These are phyloP conservation scores for Autographa pulchrina DNA, from an alignment of 2,888 invertebrate genomes.

Conservation along the genomic window DNA sequence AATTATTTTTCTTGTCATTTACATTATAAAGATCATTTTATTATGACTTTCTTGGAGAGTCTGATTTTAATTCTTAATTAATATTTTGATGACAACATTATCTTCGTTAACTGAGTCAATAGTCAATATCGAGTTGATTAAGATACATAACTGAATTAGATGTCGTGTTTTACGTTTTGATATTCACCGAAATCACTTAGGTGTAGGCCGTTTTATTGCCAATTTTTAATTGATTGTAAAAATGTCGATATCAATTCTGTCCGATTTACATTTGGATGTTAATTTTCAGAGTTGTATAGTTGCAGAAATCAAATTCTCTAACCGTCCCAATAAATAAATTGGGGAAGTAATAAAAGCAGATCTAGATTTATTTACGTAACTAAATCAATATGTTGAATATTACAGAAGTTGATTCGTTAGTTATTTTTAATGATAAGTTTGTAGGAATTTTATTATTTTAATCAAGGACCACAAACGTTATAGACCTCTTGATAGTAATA, in stretches of 20 bases:
- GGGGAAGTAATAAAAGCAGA: constrained; percentile 38
- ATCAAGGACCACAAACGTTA: constrained; percentile 35
- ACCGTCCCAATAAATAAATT: constrained; percentile 43
- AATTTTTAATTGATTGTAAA: constrained; percentile 24
- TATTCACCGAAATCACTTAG: constrained; percentile 2
- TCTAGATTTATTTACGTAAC: constrained; percentile 38
- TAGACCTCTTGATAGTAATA: constrained; percentile 16
- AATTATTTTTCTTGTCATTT: neutral
- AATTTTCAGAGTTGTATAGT: constrained; percentile 42
- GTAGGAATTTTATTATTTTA: constrained; percentile 49
- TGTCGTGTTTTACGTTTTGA: neutral
- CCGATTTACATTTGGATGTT: constrained; percentile 18
- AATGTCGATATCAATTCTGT: constrained; percentile 14
- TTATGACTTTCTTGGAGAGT: no score
- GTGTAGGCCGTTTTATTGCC: neutral
- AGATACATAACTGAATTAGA: neutral
- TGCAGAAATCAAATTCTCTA: constrained; percentile 28
- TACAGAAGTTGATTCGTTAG: constrained; percentile 38
- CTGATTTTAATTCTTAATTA: neutral
- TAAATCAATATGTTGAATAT: constrained; percentile 35
- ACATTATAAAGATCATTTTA: neutral
- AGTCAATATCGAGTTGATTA: neutral
- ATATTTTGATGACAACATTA: neutral
- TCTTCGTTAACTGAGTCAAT: no score
- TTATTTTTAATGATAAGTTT: constrained; percentile 39